Conservation (phyloP, 2,797 vertebrate genomes). For the Argyrosomus regius region DNA sequence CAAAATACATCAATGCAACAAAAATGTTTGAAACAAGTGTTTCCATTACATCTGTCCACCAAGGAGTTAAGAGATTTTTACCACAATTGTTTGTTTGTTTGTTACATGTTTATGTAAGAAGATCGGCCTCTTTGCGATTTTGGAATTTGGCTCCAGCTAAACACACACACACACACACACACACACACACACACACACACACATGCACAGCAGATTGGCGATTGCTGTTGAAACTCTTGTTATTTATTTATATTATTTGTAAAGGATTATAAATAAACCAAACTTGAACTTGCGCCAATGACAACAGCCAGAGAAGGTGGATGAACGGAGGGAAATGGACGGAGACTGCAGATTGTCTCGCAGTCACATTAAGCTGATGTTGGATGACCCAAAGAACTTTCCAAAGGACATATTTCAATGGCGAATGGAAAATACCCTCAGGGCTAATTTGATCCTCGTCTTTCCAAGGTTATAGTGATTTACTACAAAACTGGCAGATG, state of each 20-base stretch:
- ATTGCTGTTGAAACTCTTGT: slow-evolving; percentile 13
- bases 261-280: slow-evolving; percentile 55
- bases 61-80: neutral
- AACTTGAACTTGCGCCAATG: slow-evolving; percentile 52
- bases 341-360: slow-evolving; percentile 29
- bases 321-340: slow-evolving; percentile 24
- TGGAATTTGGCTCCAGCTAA: slow-evolving; percentile 4
- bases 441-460: slow-evolving; percentile 45
- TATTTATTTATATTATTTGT: slow-evolving; percentile 30
- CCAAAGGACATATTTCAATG: slow-evolving; percentile 28
- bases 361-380: slow-evolving; percentile 48
- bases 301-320: slow-evolving; percentile 35
- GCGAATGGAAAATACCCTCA: slow-evolving; percentile 52
- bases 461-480: slow-evolving; percentile 49
- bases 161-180: neutral
- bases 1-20: neutral
- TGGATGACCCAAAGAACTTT: slow-evolving; percentile 33
- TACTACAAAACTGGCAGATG: slow-evolving; percentile 10
- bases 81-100: neutral
- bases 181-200: neutral
- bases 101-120: neutral
- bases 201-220: slow-evolving; percentile 3
- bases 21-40: neutral
- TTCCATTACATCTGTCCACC: neutral
- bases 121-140: neutral